phyloP scores from a whole-genome alignment of 2,113 vertebrate species.

The Lates calcarifer region DNA sequence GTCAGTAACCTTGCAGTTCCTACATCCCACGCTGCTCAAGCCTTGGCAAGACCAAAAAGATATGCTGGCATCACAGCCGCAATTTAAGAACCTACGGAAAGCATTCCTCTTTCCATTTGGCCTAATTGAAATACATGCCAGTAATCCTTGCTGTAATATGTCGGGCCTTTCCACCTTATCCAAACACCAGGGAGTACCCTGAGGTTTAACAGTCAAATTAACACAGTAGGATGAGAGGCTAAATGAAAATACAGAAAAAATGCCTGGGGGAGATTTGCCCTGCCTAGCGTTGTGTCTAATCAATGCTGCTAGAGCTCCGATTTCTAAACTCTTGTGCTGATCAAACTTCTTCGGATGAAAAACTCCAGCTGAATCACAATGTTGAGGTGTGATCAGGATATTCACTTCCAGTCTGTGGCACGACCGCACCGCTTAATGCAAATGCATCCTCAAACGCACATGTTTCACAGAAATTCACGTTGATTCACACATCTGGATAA shows the following conservation, averaged over 20 bases:
- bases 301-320: conserved; percentile 12
- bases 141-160: conserved; percentile 43
- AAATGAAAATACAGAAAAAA: conserved; percentile 62
- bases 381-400: conserved; percentile 1
- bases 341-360: conserved; percentile 24
- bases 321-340: conserved; percentile 14
- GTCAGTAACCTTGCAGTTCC: conserved; percentile 44
- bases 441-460: background rate
- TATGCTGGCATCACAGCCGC: conserved; percentile 17
- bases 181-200: conserved; percentile 48
- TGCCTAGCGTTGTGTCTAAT: conserved; percentile 45
- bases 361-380: background rate
- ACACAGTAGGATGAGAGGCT: conserved; percentile 61
- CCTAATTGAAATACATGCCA: conserved; percentile 54
- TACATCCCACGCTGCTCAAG: conserved; percentile 57
- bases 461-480: conserved; percentile 2
- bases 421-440: conserved; percentile 6
- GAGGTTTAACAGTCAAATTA: conserved; percentile 59
- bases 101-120: conserved; percentile 9
- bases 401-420: background rate
- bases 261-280: conserved; percentile 40
- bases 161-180: conserved; percentile 51
- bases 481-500: conserved; percentile 30
- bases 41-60: conserved; percentile 46
- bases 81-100: conserved; percentile 27